Base-by-base conservation (phyloP, 2,113 vertebrate genomes). In the Hepsetus odoe region DNA sequence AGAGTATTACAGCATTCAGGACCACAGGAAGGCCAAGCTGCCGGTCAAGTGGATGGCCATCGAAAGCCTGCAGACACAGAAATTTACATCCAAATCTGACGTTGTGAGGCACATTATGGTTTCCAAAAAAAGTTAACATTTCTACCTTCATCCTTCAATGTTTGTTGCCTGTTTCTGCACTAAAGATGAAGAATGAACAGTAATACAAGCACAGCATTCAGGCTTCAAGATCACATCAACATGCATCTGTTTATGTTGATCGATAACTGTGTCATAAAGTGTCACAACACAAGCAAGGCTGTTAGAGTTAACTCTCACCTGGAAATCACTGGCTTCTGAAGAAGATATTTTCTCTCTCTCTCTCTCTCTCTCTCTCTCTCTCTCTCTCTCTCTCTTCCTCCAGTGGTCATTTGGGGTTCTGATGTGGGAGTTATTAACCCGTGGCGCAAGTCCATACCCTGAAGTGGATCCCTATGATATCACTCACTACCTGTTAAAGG, bases 41-140 rank as follows among this genome's bases (percentile, higher is more conserved):
- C 98, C 98, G 0, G 96, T 99, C 77, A 99, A 99, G 78, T 99
- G 97, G 98, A 99, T 99, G 98, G 96, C 98, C 0, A 92, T 98
- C 16, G 97, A 99, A 88, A 98, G 98, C 82, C 91, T 99, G 61
- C 96, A 97, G 90, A 98, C 94, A 5, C 97, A 98, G 82, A 97
- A 96, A 86, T 99, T 98, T 87, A 98, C 98, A 11, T 96, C 90
- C 55, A 99, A 98, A 84, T 98, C 96, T 0, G 97, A 99, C 0
- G 97, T 98, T 92, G 97, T 98, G 84, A 93, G 18, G 13, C 4
- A 53, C 33, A 32, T 6, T 49, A 22, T 12, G 13, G 3, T 51
- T 22, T 22, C 8, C n/a, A 28, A 18, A 32, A 32, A 46, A 3
- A 4, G 12, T 2, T 46, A 12, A 18, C 8, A 42, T 42, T 66